phyloP scores from a whole-genome alignment of 2,797 vertebrate genomes.

The Aldrovandia affinis region DNA sequence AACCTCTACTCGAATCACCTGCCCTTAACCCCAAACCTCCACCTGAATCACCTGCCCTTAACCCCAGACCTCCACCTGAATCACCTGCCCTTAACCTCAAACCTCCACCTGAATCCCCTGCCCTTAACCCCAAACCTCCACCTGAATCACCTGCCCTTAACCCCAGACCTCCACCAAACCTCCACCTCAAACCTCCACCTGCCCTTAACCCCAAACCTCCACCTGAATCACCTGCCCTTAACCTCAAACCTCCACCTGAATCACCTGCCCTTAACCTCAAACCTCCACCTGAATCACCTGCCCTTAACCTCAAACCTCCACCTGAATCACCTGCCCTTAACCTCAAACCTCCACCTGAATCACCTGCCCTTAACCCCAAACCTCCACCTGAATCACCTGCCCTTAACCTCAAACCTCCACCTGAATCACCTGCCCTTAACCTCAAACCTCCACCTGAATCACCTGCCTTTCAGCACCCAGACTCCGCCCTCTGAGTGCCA shows the following conservation, averaged over 20 bases:
- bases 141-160: slow-evolving; percentile 69
- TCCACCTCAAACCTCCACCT: slow-evolving; percentile 45
- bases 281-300: neutral
- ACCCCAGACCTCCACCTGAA: slow-evolving; percentile 32
- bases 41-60: slow-evolving; percentile 67
- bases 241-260: neutral
- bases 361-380: slow-evolving; percentile 28
- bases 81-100: slow-evolving; percentile 7
- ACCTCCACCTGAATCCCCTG: neutral
- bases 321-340: slow-evolving; percentile 70
- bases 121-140: neutral
- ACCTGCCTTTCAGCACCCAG: slow-evolving; percentile 29
- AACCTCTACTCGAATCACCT: slow-evolving; percentile 59
- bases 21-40: neutral
- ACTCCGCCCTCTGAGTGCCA: neutral
- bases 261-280: neutral
- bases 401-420: neutral
- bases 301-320: slow-evolving; percentile 2
- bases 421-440: neutral
- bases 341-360: neutral
- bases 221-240: too few relatives aligned
- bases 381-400: neutral
- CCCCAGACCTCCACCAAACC: neutral
- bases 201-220: neutral
- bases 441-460: neutral